Evolutionary conservation across 2,113 vertebrate species (phyloP).

Genomic region (Alethe castanea): DNA sequence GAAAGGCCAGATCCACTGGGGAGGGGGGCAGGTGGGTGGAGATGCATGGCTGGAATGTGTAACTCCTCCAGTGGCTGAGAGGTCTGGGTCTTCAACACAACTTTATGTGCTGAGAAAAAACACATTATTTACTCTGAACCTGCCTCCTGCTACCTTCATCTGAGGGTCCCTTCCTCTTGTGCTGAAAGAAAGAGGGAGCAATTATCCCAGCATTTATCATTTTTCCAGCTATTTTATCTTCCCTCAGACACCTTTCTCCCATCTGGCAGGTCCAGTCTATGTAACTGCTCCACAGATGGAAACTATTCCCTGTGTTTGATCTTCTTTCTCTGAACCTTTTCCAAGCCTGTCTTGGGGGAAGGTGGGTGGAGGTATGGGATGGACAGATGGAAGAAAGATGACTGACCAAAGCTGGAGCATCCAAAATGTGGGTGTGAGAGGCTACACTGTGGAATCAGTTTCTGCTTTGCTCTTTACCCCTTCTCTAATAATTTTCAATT

Average conservation of each 20-base stretch:
- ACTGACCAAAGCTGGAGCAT: not conserved
- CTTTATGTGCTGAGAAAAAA: not conserved
- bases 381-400: not conserved
- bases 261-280: not conserved
- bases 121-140: not conserved
- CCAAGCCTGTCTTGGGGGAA: not conserved
- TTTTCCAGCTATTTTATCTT: not conserved
- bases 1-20: not conserved
- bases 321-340: slow-evolving; percentile 7
- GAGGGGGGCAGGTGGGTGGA: rapidly evolving
- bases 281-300: not conserved
- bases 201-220: not conserved
- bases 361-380: not conserved
- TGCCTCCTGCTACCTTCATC: not conserved
- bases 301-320: not conserved
- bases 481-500: not conserved
- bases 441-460: not conserved
- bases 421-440: not conserved
- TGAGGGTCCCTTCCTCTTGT: not conserved
- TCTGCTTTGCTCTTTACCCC: not conserved
- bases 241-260: not conserved
- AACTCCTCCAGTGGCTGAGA: not conserved
- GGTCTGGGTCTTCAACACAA: not conserved
- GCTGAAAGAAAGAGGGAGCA: not conserved
- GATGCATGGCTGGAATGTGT: not conserved